Evolutionary conservation across 2,113 vertebrate species (phyloP).

Genomic region (Brachionichthys hirsutus): DNA sequence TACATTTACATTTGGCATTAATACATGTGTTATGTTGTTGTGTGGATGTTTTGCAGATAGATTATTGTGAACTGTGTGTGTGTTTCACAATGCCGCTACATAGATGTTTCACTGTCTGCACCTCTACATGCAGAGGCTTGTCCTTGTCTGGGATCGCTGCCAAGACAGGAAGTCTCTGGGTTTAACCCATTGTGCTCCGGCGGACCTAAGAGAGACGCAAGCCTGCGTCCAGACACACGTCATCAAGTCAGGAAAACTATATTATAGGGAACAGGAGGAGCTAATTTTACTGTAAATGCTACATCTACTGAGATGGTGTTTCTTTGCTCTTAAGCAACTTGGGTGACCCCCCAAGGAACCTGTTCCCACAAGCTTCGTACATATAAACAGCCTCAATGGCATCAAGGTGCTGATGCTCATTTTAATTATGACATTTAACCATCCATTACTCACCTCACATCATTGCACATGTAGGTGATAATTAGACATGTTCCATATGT

Average conservation of each 20-base stretch:
- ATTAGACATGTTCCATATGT: neutral
- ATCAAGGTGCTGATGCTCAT: neutral
- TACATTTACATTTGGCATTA: slow-evolving; percentile 5
- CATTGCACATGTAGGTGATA: too few species aligned
- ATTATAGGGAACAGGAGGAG: slow-evolving; percentile 20
- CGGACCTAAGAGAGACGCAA: neutral
- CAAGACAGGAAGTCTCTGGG: slow-evolving; percentile 77
- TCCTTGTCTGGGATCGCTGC: slow-evolving; percentile 83
- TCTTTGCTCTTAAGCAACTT: slow-evolving; percentile 27
- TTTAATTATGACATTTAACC: neutral
- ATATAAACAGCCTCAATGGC: slow-evolving; percentile 7
- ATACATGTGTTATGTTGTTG: slow-evolving; percentile 13
- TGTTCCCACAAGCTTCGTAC: neutral
- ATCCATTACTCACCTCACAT: neutral
- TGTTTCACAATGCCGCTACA: slow-evolving; percentile 70
- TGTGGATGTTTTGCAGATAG: slow-evolving; percentile 8
- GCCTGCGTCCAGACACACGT: slow-evolving; percentile 12
- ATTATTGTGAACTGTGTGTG: slow-evolving; percentile 61
- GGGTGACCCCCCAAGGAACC: slow-evolving; percentile 12
- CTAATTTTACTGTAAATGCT: slow-evolving; percentile 36
- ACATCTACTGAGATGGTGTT: slow-evolving; percentile 19
- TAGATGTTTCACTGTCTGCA: slow-evolving; percentile 89
- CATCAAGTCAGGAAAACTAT: slow-evolving; percentile 4
- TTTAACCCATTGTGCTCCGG: slow-evolving; percentile 78
- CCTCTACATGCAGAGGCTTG: slow-evolving; percentile 83